A percentile compares a stretch with the other conserved stretches of the same genome.
These are phyloP conservation scores for Mechanitis messenoides DNA, from an alignment of 2,888 invertebrate species.

Conservation along the genomic window DNA sequence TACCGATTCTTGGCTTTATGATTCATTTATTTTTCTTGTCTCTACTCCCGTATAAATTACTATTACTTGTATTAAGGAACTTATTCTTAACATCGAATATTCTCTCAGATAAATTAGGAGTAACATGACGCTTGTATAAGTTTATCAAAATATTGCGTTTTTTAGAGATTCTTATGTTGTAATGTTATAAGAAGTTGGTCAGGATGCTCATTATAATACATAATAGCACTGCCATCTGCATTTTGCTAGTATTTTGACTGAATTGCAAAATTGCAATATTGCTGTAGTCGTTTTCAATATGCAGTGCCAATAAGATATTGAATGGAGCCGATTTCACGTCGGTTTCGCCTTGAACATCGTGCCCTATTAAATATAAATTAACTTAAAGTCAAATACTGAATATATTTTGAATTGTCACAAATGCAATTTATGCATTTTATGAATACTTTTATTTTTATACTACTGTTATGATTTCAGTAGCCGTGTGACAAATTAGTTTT, in stretches of 20 bases:
- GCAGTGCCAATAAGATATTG: slow-evolving; percentile 21
- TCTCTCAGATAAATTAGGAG: slow-evolving; percentile 36
- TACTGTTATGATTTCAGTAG: slow-evolving; percentile 17
- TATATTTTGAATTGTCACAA: slow-evolving; percentile 13
- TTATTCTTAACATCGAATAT: slow-evolving; percentile 31
- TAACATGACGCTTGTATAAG: slow-evolving; percentile 35
- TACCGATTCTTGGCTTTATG: slow-evolving; percentile 5
- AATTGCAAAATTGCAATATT: slow-evolving; percentile 1
- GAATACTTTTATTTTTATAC: slow-evolving; percentile 16
- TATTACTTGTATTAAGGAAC: slow-evolving; percentile 51
- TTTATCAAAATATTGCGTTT: slow-evolving; percentile 33
- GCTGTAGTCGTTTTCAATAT: not conserved
- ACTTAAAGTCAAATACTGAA: slow-evolving; percentile 29
- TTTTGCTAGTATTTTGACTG: slow-evolving; percentile 25
- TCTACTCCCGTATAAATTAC: slow-evolving; percentile 50
- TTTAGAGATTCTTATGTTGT: slow-evolving; percentile 24
- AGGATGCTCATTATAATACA: slow-evolving; percentile 69
- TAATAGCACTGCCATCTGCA: slow-evolving; percentile 48
- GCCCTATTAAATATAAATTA: slow-evolving; percentile 46
- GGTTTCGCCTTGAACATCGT: slow-evolving; percentile 53
- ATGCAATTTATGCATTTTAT: slow-evolving; percentile 15
- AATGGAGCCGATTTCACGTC: slow-evolving; percentile 27
- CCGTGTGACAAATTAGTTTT: slow-evolving; percentile 17
- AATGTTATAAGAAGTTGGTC: slow-evolving; percentile 42
- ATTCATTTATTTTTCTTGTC: slow-evolving; percentile 39